A percentile compares a stretch with the other conserved stretches of the same genome.
phyloP scores from a whole-genome alignment of 2,113 vertebrate genomes.

The Lepidothrix coronata region DNA sequence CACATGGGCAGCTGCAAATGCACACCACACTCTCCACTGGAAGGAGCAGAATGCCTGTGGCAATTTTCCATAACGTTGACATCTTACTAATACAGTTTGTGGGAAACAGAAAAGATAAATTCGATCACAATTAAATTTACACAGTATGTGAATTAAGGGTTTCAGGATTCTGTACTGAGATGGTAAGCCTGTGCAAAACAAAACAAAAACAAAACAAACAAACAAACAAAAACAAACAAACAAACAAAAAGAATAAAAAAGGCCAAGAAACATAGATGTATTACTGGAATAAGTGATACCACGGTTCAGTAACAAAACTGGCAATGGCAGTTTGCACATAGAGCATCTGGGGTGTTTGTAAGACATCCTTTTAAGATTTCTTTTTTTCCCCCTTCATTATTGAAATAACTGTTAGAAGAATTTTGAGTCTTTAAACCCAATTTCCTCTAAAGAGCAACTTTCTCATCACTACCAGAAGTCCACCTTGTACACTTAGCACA shows the following conservation, averaged over 20 bases:
- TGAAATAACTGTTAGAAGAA: not conserved
- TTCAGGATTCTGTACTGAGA: not conserved
- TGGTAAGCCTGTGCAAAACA: not conserved
- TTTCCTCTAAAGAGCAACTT: not conserved
- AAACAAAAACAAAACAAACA: not conserved
- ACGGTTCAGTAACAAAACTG: not conserved
- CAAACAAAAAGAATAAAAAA: not conserved
- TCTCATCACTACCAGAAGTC: not conserved
- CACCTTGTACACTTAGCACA: rapidly evolving
- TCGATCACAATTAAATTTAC: not conserved
- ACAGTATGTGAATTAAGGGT: not conserved
- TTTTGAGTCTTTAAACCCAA: not conserved
- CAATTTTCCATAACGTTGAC: not conserved
- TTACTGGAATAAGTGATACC: not conserved
- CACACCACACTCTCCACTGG: rapidly evolving
- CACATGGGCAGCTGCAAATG: not conserved
- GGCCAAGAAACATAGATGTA: not conserved
- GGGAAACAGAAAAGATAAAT: not conserved
- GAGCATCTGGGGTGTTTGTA: not conserved
- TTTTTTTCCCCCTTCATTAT: not conserved
- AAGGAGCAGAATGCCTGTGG: not conserved
- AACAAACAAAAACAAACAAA: not conserved
- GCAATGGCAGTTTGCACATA: not conserved
- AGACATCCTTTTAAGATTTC: not conserved
- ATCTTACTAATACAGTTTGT: not conserved